A percentile compares a stretch with the other conserved stretches of the same genome.
Conservation (phyloP, 2,888 invertebrate species). For the Aporophyla nigra region DNA sequence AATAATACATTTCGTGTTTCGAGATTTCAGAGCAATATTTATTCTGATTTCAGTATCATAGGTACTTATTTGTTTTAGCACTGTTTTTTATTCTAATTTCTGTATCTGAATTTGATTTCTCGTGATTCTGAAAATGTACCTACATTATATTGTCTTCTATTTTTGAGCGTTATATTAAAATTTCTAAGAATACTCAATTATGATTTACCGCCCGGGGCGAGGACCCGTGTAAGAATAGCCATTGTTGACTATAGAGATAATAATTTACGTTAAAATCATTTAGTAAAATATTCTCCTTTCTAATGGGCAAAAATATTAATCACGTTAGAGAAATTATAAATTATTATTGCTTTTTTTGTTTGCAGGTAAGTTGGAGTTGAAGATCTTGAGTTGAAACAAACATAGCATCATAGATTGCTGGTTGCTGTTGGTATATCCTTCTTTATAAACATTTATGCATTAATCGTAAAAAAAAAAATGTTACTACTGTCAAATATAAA, state of each 20-base stretch:
- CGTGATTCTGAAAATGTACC: not conserved
- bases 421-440: not conserved
- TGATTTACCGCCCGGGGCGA: not conserved
- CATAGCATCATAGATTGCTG: too few species aligned
- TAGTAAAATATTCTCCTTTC: too few species aligned
- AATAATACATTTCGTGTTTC: not conserved
- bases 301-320: not conserved
- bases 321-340: too few species aligned
- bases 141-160: not conserved
- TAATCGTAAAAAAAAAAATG: too few species aligned
- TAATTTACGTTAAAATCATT: not conserved
- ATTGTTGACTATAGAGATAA: not conserved
- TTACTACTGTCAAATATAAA: too few species aligned
- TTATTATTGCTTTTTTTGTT: conserved; percentile 1
- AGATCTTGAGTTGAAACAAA: not conserved
- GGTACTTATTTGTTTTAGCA: not conserved
- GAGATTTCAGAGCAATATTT: conserved; percentile 10
- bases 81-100: not conserved
- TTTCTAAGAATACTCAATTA: not conserved
- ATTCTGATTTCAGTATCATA: not conserved
- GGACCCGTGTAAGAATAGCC: not conserved
- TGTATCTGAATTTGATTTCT: not conserved
- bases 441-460: too few species aligned
- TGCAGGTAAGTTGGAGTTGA: conserved; percentile 36
- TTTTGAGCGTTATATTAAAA: not conserved